phyloP scores from a whole-genome alignment of 2,797 vertebrate genomes.

The Mus caroli region DNA sequence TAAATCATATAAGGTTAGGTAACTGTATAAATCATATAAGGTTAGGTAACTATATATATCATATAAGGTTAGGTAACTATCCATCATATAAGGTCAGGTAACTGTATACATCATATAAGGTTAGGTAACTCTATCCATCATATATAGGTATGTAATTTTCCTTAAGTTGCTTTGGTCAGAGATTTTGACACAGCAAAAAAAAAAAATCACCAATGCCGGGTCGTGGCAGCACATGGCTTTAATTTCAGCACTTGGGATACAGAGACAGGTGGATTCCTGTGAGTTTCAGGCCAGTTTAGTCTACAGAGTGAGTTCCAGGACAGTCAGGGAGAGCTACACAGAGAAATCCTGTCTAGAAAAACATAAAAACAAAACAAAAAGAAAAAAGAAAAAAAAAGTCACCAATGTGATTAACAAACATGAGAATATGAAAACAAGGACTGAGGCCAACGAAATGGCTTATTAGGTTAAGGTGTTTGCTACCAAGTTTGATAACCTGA shows the following conservation, averaged over 20 bases:
- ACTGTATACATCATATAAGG: not conserved
- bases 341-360: no score
- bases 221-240: no score
- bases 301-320: not conserved
- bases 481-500: not conserved
- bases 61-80: not conserved
- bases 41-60: not conserved
- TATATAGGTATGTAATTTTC: not conserved
- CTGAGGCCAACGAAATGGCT: not conserved
- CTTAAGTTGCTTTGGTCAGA: not conserved
- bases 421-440: not conserved
- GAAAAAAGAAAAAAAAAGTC: not conserved
- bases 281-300: not conserved
- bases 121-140: not conserved
- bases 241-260: not conserved
- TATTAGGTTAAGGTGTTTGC: not conserved
- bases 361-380: no score
- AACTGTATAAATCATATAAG: no score
- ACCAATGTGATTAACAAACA: not conserved
- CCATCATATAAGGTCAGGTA: no score
- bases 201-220: not conserved
- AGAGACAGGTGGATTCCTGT: not conserved
- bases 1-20: no score
- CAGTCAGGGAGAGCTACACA: no score
- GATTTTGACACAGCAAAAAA: not conserved